Base-by-base conservation (phyloP, 2,113 vertebrate species). In the Chrysochloris asiatica region DNA sequence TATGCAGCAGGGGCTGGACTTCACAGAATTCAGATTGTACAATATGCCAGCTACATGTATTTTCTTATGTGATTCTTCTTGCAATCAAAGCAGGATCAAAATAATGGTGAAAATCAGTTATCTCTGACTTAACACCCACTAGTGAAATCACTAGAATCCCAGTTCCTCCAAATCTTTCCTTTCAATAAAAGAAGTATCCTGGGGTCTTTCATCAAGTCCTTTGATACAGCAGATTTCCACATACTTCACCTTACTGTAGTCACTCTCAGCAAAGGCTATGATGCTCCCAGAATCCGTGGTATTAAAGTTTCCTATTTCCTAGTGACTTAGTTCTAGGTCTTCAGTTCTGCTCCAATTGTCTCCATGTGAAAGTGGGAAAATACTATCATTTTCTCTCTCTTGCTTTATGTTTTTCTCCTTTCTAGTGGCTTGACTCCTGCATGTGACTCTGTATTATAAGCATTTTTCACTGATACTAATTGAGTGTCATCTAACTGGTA, bases 381-480 rank as follows among this genome's bases (percentile, higher is more conserved):
- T 61, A 26, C 1, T 36, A 19, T 54, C 30, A 65, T 79, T 24
- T 90, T 71, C 52, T 88, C 13, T 78, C 10, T 69, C 41, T 82
- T 36, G 21, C 26, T 94, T 69, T 81, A 67, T n/a, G 73, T 6
- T 19, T 84, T 91, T 93, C 52, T 83, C 9, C 59, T 86, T 9
- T 88, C 33, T 48, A 61, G 54, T 79, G 21, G 38, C 24, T 90
- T 88, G 61, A 71, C 38, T 54, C 8, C 61, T 84, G 19, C 22
- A 17, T 17, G 5, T 59, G 56, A 86, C 26, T 92, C 61, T 45
- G 2, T 38, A 36, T 12, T 71, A 22, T 24, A 61, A 80, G 38
- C 14, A 52, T 38, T 63, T 90, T 95, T 52, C 45, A 90, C 54
- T 77, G 26, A 69, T 77, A 11, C 5, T 80, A 83, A 63, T 82